Evolutionary conservation across 1,140 invertebrate species (phyloP).

Genomic region (Phymastichus coffea): DNA sequence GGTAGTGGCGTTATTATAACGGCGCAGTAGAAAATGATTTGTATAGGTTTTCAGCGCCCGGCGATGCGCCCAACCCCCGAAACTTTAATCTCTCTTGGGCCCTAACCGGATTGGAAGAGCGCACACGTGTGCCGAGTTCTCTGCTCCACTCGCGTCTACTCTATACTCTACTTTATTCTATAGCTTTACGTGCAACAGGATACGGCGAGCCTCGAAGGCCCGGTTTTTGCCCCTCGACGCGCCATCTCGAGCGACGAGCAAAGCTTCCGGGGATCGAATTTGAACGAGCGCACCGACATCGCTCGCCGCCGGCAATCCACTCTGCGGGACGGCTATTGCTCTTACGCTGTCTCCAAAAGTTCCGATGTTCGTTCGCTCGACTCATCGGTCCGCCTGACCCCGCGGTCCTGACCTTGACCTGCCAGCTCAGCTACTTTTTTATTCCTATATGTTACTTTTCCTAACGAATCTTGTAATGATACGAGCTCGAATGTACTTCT

Average conservation of each 20-base stretch:
- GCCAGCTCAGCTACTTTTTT: no score
- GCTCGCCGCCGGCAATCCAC: background rate
- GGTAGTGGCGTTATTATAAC: no score
- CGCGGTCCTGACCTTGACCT: no score
- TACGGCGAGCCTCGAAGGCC: no score
- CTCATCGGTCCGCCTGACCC: no score
- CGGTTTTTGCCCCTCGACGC: constrained; percentile 19
- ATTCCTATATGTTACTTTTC: no score
- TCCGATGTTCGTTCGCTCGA: no score
- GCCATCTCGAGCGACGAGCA: constrained; percentile 8
- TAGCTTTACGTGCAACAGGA: constrained; percentile 8
- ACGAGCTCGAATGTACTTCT: no score
- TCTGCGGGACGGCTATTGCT: no score
- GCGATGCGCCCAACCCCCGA: constrained; percentile 5
- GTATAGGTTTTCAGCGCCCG: constrained; percentile 38
- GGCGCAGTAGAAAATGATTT: constrained; percentile 46
- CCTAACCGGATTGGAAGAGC: constrained; percentile 18
- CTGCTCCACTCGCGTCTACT: background rate
- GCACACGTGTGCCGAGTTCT: background rate
- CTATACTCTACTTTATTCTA: background rate
- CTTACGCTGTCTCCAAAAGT: no score
- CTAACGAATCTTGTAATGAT: no score
- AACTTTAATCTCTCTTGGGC: constrained; percentile 17
- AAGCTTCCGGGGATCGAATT: constrained; percentile 23
- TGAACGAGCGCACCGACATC: no score